phyloP scores from a whole-genome alignment of 1,140 invertebrate species.

The Tetraneura akinire region DNA sequence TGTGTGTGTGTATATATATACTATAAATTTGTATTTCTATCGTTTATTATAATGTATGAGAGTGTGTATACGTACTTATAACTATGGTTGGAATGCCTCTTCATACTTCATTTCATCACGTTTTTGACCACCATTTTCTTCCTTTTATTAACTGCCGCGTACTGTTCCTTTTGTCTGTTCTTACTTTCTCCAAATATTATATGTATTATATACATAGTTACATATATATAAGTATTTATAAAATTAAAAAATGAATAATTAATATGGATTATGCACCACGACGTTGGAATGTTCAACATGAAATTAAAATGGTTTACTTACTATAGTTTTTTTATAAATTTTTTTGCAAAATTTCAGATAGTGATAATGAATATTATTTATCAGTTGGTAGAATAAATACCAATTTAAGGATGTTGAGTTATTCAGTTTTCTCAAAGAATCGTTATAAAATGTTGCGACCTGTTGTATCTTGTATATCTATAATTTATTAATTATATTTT shows the following conservation, averaged over 20 bases:
- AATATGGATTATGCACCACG: constrained; percentile 41
- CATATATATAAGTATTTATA: no score
- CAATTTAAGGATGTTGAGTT: no score
- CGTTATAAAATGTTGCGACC: no score
- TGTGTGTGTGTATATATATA: neutral
- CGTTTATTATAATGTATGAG: neutral
- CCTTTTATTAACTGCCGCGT: constrained; percentile 46
- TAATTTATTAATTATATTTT: no score
- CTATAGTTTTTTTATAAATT: constrained; percentile 1
- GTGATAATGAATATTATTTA: no score
- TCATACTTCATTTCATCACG: constrained; percentile 50
- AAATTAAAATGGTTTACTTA: constrained; percentile 12
- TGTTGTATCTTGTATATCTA: no score
- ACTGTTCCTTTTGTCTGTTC: constrained; percentile 43
- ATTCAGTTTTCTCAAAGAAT: no score
- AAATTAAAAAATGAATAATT: constrained; percentile 42
- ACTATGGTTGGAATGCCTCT: constrained; percentile 41
- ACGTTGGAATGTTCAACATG: neutral
- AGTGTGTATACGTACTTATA: constrained; percentile 23
- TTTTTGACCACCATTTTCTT: constrained; percentile 49
- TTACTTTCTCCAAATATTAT: constrained; percentile 46
- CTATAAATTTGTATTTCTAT: constrained; percentile 33
- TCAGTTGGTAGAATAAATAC: no score
- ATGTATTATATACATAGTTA: no score
- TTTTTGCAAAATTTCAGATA: no score